A percentile compares a stretch with the other conserved stretches of the same genome.
These are phyloP conservation scores for Folsomia candida DNA, from an alignment of 2,888 invertebrate species.

Conservation along the genomic window DNA sequence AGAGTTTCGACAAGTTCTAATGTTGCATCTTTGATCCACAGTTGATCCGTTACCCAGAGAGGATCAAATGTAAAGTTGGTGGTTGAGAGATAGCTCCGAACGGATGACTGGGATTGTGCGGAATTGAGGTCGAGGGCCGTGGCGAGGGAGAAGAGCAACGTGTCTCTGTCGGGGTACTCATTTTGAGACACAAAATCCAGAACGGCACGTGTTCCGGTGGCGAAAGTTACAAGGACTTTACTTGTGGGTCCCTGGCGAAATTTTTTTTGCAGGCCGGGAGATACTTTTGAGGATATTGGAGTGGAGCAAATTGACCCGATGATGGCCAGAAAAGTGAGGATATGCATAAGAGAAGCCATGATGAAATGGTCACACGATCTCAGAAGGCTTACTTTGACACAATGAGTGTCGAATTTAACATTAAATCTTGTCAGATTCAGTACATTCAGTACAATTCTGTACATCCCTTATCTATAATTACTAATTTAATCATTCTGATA, in stretches of 20 bases:
- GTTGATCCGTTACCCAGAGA: background rate
- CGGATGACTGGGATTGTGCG: background rate
- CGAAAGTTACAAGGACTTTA: background rate
- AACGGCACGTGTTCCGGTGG: background rate
- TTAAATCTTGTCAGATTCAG: no score
- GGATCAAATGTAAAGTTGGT: background rate
- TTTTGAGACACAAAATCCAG: background rate
- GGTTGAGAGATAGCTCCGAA: background rate
- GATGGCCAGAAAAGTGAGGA: background rate
- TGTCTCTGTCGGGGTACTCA: background rate
- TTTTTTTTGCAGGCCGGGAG: background rate
- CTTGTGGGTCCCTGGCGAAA: background rate
- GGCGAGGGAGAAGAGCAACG: background rate
- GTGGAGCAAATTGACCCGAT: background rate
- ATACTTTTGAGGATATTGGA: background rate
- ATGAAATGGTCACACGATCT: no score
- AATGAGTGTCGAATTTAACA: no score
- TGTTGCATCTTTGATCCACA: background rate
- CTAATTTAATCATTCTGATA: no score
- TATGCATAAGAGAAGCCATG: background rate
- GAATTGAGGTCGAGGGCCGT: background rate
- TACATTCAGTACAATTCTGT: no score
- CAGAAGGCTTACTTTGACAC: no score
- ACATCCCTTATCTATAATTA: no score
- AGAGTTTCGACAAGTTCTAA: background rate